Evolutionary conservation across 1,140 invertebrate species (phyloP), one percentile per base, ranked within the genome.

Genomic region (Tigriopus japonicus): DNA sequence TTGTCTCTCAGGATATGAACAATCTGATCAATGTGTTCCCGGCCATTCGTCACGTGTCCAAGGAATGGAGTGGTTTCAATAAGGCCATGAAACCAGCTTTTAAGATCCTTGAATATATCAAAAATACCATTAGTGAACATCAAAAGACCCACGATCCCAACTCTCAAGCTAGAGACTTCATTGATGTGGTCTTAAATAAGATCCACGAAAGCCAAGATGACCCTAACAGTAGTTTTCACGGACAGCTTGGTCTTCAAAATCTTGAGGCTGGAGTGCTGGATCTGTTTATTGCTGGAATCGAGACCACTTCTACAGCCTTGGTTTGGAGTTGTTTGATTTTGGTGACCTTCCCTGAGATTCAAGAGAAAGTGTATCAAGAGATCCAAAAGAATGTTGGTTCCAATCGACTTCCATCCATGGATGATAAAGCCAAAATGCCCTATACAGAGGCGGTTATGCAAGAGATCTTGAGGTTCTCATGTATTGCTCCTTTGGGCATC

Each of bases 281-380:
- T 42, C 61, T 72, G 9, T 69, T 71, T 61, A 66, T 65, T 9
- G 73, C 71, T 1, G 73, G 73, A 17, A 70, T 69, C 62, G 73
- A 74, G 59, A 74, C 72, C 19, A 72, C 71, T 15, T 64, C 70
- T 3, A 69, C 67, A 43, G 71, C 71, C 1, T 55, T 73, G n/a
- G 67, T 67, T 35, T 75, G 73, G 73, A 61, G 63, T 42, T 64
- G 74, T 19, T 64, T 74, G n/a, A 73, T 71, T 63, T 66, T 74
- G 64, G 63, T 68, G 2, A 67, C 68, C 49, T 63, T 72, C 63
- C 68, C 67, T 3, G 68, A 71, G 14, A 63, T 69, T 43, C 72
- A 74, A 63, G 66, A 67, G n/a, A 67, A 65, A 54, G 67, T 71
- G 14, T 66, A 70, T 45, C n/a, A 63, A 15, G 72, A 74, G 62